Evolutionary conservation across 2,888 invertebrate species (phyloP), one percentile per base, ranked within the genome.

Genomic region (Rhorus exstirpatorius): DNA sequence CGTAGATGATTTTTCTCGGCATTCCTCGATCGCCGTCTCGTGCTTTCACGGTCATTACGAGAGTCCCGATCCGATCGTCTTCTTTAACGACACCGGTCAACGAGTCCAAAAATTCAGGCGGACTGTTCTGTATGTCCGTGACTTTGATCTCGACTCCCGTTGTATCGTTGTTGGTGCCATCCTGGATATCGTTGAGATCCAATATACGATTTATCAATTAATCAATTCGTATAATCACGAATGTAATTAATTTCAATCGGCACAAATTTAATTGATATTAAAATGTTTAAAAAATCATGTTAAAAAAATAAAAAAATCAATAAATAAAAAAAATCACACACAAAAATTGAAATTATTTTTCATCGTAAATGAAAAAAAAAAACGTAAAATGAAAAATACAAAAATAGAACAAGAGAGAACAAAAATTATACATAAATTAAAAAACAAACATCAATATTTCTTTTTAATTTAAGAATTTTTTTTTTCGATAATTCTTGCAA

Each of bases 11-110:
- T 90, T 95, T 95, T 67, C 98, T 94, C 0, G 97, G 97, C 89
- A 96, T 96, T 0, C 97, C 98, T 10, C 96, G 94, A 88, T 98
- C 98, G 0, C 97, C 97, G 91, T 98, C 98, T 55, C 96, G 94
- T 0, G 98, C 98, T 89, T 96, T 95, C 8, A 97, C 94, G 0
- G 95, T 96, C 93, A 98, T 95, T 0, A 97, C 96, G 51, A 97
- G 93, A 0, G 97, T 96, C 10, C 97, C 97, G 46, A 98, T 97
- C 0, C 97, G 96, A 75, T 96, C 97, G 88, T 97, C 97, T 91
- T 98, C 98, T 24, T 95, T 94, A 38, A 98, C 94, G 24, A 97
- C 96, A 0, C 96, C 97, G 12, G 96, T 96, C 72, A 97, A 93
- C 0, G 97, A 95, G 0, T 97, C 97, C 60, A 95, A 95, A 93